These are phyloP conservation scores for Sinotaia quadrata DNA, from an alignment of 2,888 invertebrate species.

Conservation along the genomic window DNA sequence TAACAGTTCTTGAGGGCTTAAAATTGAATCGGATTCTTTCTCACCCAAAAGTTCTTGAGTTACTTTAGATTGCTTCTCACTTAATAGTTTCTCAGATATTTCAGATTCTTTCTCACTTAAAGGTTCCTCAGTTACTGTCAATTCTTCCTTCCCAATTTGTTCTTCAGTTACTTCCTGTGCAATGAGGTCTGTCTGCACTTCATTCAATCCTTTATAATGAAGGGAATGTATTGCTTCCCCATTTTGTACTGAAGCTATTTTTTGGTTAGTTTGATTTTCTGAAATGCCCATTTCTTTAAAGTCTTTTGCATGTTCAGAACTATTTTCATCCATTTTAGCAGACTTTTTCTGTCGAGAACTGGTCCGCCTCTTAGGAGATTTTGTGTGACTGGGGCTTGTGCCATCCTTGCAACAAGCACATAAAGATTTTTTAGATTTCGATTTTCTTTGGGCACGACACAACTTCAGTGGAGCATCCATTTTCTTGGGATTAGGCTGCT, in stretches of 20 bases:
- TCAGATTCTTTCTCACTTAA: too few species aligned
- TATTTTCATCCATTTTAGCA: neutral
- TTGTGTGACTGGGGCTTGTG: conserved; percentile 22
- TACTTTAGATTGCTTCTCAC: too few species aligned
- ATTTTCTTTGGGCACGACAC: conserved; percentile 28
- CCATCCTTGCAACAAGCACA: conserved; percentile 16
- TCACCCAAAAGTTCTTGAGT: too few species aligned
- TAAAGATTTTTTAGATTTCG: conserved; percentile 8
- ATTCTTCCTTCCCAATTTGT: neutral
- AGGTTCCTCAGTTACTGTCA: too few species aligned
- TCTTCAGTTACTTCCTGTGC: neutral
- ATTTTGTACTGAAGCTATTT: neutral
- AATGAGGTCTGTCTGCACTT: too few species aligned
- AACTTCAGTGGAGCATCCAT: conserved; percentile 17
- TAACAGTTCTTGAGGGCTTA: conserved; percentile 16
- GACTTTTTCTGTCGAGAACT: conserved; percentile 9
- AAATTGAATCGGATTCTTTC: neutral
- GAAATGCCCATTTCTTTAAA: neutral
- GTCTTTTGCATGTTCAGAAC: neutral
- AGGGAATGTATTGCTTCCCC: too few species aligned
- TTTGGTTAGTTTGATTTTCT: neutral
- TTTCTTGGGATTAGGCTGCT: conserved; percentile 51
- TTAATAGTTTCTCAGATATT: too few species aligned
- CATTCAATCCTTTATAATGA: too few species aligned
- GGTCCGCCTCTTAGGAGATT: conserved; percentile 10